phyloP scores from a whole-genome alignment of 2,888 invertebrate species.

The Morpho achilles region DNA sequence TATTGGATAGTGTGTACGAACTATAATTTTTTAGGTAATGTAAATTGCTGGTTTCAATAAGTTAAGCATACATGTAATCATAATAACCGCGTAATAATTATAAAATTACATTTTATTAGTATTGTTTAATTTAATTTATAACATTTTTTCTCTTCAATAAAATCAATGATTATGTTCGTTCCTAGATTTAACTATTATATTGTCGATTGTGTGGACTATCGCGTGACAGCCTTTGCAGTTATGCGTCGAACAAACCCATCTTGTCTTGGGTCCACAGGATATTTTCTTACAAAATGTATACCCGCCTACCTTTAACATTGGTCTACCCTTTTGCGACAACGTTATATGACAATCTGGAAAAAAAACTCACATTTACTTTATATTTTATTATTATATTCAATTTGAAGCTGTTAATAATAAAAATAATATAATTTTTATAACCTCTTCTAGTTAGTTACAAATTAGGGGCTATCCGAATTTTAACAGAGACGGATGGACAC shows the following conservation, averaged over 20 bases:
- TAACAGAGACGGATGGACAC: too few relatives aligned
- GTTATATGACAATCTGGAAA: conserved; percentile 24
- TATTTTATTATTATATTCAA: too few relatives aligned
- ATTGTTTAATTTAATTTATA: background rate
- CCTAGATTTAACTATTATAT: conserved; percentile 34
- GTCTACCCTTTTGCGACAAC: conserved; percentile 29
- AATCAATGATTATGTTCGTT: conserved; percentile 27
- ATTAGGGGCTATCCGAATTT: too few relatives aligned
- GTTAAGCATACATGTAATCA: too few relatives aligned
- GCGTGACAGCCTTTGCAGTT: conserved; percentile 32
- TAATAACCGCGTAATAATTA: too few relatives aligned
- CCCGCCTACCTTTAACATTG: conserved; percentile 27
- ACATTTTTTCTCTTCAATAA: background rate
- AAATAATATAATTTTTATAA: too few relatives aligned
- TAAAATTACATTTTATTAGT: too few relatives aligned
- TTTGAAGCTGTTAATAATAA: background rate
- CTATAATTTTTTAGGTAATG: too few relatives aligned
- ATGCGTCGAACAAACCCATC: conserved; percentile 45
- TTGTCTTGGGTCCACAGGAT: conserved; percentile 19
- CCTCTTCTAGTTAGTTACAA: too few relatives aligned
- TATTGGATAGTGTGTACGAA: too few relatives aligned
- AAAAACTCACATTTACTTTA: background rate
- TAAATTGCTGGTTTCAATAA: too few relatives aligned
- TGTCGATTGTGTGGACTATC: conserved; percentile 32
- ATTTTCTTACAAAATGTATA: conserved; percentile 35